These are phyloP conservation scores for Cataglyphis cursor DNA, from an alignment of 2,888 invertebrate species.

Conservation along the genomic window DNA sequence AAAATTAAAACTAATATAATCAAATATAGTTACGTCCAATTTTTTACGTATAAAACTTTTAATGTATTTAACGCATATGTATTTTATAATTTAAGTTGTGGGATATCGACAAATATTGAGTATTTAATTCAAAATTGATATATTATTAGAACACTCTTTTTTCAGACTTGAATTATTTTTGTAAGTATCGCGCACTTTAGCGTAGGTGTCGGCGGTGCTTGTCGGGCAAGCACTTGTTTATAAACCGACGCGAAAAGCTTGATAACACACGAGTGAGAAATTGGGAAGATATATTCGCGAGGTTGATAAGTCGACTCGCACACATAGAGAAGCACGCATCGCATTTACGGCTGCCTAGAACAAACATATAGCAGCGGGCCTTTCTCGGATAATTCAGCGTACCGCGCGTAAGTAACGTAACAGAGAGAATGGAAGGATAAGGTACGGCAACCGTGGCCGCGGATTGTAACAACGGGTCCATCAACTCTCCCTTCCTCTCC, in stretches of 20 bases:
- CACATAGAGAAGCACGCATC: conserved; percentile 31
- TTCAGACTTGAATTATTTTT: conserved; percentile 3
- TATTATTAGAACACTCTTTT: neutral
- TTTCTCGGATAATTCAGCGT: conserved; percentile 53
- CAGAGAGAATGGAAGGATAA: conserved; percentile 77
- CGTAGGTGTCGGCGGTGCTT: conserved; percentile 23
- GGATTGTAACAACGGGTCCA: conserved; percentile 57
- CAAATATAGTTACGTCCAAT: neutral
- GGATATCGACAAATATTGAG: neutral
- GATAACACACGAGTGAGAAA: conserved; percentile 44
- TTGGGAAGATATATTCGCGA: conserved; percentile 47
- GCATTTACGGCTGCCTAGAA: conserved; percentile 18
- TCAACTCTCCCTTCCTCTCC: conserved; percentile 37
- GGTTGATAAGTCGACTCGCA: conserved; percentile 41
- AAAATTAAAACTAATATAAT: neutral
- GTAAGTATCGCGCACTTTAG: neutral
- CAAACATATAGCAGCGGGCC: conserved; percentile 15
- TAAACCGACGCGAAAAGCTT: conserved; percentile 28
- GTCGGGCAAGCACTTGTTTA: conserved; percentile 14
- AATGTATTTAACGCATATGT: neutral
- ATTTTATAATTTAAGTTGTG: neutral
- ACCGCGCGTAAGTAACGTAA: conserved; percentile 76
- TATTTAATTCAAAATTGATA: neutral
- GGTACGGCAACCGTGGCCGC: conserved; percentile 58
- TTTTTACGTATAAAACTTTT: neutral